A percentile compares a stretch with the other conserved stretches of the same genome.
Conservation (phyloP, 2,888 invertebrate genomes). For the Dexiosoma caninum region DNA sequence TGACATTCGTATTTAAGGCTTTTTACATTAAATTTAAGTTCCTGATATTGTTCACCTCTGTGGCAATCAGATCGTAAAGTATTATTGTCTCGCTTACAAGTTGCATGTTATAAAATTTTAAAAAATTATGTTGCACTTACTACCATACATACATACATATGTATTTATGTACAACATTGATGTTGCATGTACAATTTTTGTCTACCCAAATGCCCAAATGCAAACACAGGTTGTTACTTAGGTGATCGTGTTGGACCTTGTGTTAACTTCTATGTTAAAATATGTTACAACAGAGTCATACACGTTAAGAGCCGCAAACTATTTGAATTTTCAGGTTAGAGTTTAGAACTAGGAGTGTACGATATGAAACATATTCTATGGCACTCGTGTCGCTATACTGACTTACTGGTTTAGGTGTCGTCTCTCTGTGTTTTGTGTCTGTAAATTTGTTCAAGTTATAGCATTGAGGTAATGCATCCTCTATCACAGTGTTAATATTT, state of each 20-base stretch:
- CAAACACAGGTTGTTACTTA: slow-evolving; percentile 14
- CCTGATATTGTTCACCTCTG: slow-evolving; percentile 14
- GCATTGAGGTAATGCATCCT: slow-evolving; percentile 46
- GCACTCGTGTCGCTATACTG: neutral
- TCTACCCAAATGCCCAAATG: slow-evolving; percentile 11
- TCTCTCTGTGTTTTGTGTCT: no score
- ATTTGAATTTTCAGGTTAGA: slow-evolving; percentile 59
- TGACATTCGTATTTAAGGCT: neutral
- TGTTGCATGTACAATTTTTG: slow-evolving; percentile 29
- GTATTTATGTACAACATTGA: neutral
- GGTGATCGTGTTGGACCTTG: slow-evolving; percentile 62
- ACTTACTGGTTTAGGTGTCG: neutral
- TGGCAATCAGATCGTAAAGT: neutral
- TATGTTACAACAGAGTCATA: slow-evolving; percentile 42
- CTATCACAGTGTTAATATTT: neutral
- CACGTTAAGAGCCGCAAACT: slow-evolving; percentile 56
- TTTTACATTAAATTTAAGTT: neutral
- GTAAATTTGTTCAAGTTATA: slow-evolving; percentile 50
- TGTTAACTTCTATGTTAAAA: slow-evolving; percentile 60
- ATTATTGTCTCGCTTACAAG: slow-evolving; percentile 34
- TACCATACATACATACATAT: neutral
- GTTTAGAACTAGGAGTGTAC: slow-evolving; percentile 62
- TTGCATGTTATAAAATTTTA: slow-evolving; percentile 46
- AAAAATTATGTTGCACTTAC: slow-evolving; percentile 29
- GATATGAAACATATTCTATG: slow-evolving; percentile 12